phyloP scores from a whole-genome alignment of 92 coral and sea anemone species.

The Blastomussa wellsi region DNA sequence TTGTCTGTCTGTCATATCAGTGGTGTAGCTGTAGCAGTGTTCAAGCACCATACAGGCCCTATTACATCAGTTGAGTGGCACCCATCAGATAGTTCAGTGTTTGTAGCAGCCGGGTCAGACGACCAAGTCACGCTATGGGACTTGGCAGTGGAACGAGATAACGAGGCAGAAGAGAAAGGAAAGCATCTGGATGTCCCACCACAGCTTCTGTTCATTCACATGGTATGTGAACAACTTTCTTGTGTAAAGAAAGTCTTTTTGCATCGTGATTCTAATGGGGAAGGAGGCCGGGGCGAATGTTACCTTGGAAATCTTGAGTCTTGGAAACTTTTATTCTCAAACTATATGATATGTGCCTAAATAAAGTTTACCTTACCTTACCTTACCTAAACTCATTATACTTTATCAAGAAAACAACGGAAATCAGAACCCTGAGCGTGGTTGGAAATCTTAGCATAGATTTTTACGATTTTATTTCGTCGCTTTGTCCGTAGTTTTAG shows the following conservation, averaged over 20 bases:
- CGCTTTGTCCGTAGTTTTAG: no score
- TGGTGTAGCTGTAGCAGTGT: slow-evolving; percentile 90
- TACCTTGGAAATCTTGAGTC: no score
- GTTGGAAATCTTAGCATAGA: no score
- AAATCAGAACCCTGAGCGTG: no score
- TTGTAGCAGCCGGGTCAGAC: slow-evolving; percentile 91
- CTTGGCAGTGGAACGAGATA: slow-evolving; percentile 93
- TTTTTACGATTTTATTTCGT: no score
- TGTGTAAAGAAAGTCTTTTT: neutral
- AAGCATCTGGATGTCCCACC: slow-evolving; percentile 95
- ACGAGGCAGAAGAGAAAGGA: slow-evolving; percentile 66
- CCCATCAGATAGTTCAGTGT: slow-evolving; percentile 89
- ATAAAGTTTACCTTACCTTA: no score
- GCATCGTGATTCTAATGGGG: no score
- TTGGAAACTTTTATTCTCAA: no score
- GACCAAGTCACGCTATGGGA: slow-evolving; percentile 92
- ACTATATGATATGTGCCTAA: no score
- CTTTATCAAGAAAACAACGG: no score
- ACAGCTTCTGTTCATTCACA: slow-evolving; percentile 89
- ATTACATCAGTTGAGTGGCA: slow-evolving; percentile 95
- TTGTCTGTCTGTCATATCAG: slow-evolving; percentile 35
- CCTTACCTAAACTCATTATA: no score
- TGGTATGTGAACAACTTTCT: slow-evolving; percentile 53
- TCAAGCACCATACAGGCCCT: slow-evolving; percentile 96
- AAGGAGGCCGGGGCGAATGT: no score